These are phyloP conservation scores for Xanthia togata DNA, from an alignment of 2,888 invertebrate genomes.

Conservation along the genomic window DNA sequence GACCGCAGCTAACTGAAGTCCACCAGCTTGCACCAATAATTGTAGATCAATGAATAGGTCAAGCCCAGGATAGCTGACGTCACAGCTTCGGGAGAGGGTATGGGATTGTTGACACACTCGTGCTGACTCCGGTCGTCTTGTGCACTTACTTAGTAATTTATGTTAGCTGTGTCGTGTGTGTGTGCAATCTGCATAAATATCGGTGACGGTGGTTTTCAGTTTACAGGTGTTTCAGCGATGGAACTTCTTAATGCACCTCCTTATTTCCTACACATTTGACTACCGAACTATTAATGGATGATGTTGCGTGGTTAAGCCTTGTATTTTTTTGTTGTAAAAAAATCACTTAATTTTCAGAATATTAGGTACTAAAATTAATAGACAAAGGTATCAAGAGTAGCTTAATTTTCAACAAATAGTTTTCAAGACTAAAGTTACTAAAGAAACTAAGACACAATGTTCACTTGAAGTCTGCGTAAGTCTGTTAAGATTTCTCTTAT, in stretches of 20 bases:
- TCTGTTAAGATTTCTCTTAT: constrained; percentile 47
- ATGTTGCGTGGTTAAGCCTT: neutral
- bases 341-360: neutral
- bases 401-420: constrained; percentile 40
- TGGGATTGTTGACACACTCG: constrained; percentile 71
- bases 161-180: constrained; percentile 31
- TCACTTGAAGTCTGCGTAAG: constrained; percentile 34
- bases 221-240: neutral
- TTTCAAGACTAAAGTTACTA: constrained; percentile 49
- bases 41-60: constrained; percentile 78
- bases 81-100: constrained; percentile 59
- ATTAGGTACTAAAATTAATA: neutral
- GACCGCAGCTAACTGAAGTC: constrained; percentile 57
- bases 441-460: constrained; percentile 37
- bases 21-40: constrained; percentile 74
- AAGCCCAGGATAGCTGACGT: constrained; percentile 76
- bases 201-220: constrained; percentile 13
- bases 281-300: neutral
- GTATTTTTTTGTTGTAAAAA: neutral
- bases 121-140: constrained; percentile 68
- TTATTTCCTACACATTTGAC: neutral
- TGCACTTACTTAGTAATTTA: constrained; percentile 62
- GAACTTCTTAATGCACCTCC: neutral
- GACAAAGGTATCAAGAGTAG: neutral
- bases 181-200: constrained; percentile 57